Base-by-base conservation (phyloP, 2,888 invertebrate genomes). In the Gnatocerus cornutus region DNA sequence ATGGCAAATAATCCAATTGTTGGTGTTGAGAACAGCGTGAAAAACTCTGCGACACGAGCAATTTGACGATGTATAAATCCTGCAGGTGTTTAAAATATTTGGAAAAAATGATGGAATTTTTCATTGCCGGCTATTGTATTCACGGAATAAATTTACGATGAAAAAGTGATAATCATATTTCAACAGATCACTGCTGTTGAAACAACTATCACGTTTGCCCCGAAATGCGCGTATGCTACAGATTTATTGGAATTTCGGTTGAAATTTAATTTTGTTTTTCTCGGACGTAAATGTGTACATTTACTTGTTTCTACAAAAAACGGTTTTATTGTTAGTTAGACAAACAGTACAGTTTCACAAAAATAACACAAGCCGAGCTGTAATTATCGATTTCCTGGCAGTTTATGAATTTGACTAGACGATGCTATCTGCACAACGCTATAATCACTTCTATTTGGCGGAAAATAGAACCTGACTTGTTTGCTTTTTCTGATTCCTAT, bases 151-250 rank as follows among this genome's bases (percentile, higher is more conserved):
- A 59, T 59, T 30, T 46, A 45, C 27, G 16, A 29, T 52, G 52
- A 43, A 58, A 59, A 59, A 59, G 29, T 29, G 59, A 16, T 48
- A 59, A 59, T 59, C 59, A 46, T 59, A 46, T 59, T 59, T 59
- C 16, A 46, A 45, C 59, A 59, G 59, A 45, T 59, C 59, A 43
- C 39, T 43, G 14, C 59, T 12, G 37, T 29, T 13, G 9, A 58
- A 43, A 58, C 30, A 52, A 52, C 58, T 45, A 45, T 58, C 14
- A 13, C 45, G 7, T 59, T 45, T 37, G 46, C n/a, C 30, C 9
- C 14, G 13, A 59, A 45, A 58, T 12, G 7, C 14, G 43, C 12
- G 12, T 12, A 7, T 43, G 58, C 10, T 43, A 16, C n/a, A 46
- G 59, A 59, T 59, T 59, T 59, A 59, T 59, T 46, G 46, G 29